These are phyloP conservation scores for Drosophila suboccidentalis DNA, from an alignment of 2,888 invertebrate genomes.

Conservation along the genomic window DNA sequence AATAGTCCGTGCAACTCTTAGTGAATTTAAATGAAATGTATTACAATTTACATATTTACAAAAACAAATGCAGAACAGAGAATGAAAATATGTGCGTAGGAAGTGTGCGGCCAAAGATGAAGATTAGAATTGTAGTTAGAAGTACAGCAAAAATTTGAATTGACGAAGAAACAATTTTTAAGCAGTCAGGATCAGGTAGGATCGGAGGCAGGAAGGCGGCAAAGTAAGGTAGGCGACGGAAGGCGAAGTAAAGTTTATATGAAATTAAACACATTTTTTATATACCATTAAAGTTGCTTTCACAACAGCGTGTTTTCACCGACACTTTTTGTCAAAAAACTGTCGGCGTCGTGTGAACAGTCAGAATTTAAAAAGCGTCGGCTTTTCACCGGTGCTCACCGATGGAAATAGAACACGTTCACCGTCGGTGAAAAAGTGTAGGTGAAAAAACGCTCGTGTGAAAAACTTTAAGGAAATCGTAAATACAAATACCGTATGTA, in stretches of 20 bases:
- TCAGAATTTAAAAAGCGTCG: no score
- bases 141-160: slow-evolving; percentile 36
- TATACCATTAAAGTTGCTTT: slow-evolving; percentile 44
- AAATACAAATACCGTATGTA: slow-evolving; percentile 52
- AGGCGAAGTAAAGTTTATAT: slow-evolving; percentile 42
- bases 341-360: no score
- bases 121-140: slow-evolving; percentile 71
- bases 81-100: slow-evolving; percentile 10
- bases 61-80: slow-evolving; percentile 24
- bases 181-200: slow-evolving; percentile 7
- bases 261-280: slow-evolving; percentile 45
- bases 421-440: no score
- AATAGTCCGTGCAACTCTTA: slow-evolving; percentile 81
- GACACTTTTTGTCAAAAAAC: no score
- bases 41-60: slow-evolving; percentile 74
- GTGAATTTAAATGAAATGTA: slow-evolving; percentile 78
- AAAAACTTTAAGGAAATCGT: slow-evolving; percentile 15
- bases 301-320: no score
- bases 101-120: slow-evolving; percentile 62
- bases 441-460: no score
- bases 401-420: no score
- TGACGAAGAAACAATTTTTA: slow-evolving; percentile 35
- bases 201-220: slow-evolving; percentile 17
- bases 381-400: no score
- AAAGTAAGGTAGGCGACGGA: slow-evolving; percentile 11